A percentile compares a stretch with the other conserved stretches of the same genome.
Conservation (phyloP, 2,797 vertebrate genomes). For the Parambassis ranga region DNA sequence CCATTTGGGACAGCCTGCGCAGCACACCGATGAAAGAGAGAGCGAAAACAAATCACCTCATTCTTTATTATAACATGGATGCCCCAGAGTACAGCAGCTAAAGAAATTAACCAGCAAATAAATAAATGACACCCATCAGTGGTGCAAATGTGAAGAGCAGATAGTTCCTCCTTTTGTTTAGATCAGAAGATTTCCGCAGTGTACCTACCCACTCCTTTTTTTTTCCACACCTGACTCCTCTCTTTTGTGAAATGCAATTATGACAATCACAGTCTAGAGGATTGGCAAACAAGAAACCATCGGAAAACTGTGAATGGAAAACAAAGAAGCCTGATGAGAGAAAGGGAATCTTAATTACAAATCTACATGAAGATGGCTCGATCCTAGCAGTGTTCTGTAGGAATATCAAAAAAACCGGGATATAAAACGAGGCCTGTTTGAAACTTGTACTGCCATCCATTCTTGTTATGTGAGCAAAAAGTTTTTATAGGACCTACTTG, state of each 20-base stretch:
- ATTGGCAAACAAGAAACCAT: slow-evolving; percentile 58
- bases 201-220: not conserved
- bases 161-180: slow-evolving; percentile 48
- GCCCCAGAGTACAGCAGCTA: slow-evolving; percentile 71
- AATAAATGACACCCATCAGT: slow-evolving; percentile 76
- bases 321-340: slow-evolving; percentile 73
- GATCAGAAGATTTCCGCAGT: slow-evolving; percentile 50
- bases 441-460: slow-evolving; percentile 56
- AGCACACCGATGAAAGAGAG: slow-evolving; percentile 49
- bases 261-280: slow-evolving; percentile 69
- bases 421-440: slow-evolving; percentile 62
- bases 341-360: slow-evolving; percentile 78
- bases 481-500: slow-evolving; percentile 65
- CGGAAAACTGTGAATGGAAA: slow-evolving; percentile 54
- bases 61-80: slow-evolving; percentile 70
- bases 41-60: slow-evolving; percentile 68
- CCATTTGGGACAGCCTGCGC: slow-evolving; percentile 69
- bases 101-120: slow-evolving; percentile 79
- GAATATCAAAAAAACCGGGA: slow-evolving; percentile 55
- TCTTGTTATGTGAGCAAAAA: slow-evolving; percentile 56
- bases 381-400: slow-evolving; percentile 57
- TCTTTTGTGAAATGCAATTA: slow-evolving; percentile 68
- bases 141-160: slow-evolving; percentile 47
- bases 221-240: slow-evolving; percentile 28
- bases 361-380: slow-evolving; percentile 66